phyloP scores from a whole-genome alignment of 2,888 invertebrate species.

The Harpalus rubripes region DNA sequence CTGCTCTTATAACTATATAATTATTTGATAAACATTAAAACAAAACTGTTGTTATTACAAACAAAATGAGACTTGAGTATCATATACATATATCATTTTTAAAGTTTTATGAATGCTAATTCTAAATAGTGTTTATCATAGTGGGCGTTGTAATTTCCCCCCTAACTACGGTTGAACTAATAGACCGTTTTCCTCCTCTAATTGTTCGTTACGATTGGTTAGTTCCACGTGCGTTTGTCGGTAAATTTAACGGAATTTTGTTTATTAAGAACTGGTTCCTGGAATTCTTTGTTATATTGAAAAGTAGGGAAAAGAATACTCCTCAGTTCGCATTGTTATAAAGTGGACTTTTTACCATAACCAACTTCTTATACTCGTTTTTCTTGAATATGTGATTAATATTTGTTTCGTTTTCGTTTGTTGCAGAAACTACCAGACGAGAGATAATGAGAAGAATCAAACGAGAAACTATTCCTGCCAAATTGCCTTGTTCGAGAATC shows the following conservation, averaged over 20 bases:
- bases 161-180: neutral
- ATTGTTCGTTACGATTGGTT: conserved; percentile 38
- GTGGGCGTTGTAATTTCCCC: neutral
- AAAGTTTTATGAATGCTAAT: too few relatives aligned
- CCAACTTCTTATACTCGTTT: conserved; percentile 18
- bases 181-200: neutral
- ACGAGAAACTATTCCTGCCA: conserved; percentile 34
- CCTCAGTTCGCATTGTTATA: conserved; percentile 16
- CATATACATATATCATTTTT: too few relatives aligned
- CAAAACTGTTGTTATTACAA: too few relatives aligned
- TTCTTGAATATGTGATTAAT: conserved; percentile 16
- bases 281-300: conserved; percentile 38
- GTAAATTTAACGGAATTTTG: conserved; percentile 48
- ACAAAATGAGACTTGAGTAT: neutral
- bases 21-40: too few relatives aligned
- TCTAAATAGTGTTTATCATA: neutral
- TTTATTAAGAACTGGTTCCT: conserved; percentile 41
- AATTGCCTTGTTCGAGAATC: conserved; percentile 20
- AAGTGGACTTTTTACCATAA: conserved; percentile 7
- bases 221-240: conserved; percentile 46
- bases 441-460: neutral
- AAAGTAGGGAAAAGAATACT: conserved; percentile 46
- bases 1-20: too few relatives aligned
- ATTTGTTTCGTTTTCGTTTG: conserved; percentile 23
- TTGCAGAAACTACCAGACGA: conserved; percentile 13